Conservation (phyloP, 1,140 invertebrate species). For the Archegozetes longisetosus region DNA sequence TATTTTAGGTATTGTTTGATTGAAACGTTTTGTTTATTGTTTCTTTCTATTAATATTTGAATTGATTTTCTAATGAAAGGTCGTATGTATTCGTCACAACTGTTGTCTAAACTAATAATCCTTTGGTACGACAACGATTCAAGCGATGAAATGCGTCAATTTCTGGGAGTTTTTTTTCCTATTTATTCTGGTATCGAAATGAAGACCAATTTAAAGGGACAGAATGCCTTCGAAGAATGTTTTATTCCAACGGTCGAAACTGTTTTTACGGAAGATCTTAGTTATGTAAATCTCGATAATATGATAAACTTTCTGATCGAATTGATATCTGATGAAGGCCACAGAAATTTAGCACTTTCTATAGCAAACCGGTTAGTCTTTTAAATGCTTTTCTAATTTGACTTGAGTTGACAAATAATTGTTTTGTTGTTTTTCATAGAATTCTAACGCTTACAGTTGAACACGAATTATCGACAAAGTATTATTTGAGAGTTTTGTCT, state of each 20-base stretch:
- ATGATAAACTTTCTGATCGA: neutral
- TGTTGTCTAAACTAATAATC: constrained; percentile 3
- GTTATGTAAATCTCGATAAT: neutral
- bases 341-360: neutral
- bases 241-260: constrained; percentile 3
- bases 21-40: neutral
- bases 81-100: constrained; percentile 4
- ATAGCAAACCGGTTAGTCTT: neutral
- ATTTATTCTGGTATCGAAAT: neutral
- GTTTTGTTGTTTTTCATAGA: too few species aligned
- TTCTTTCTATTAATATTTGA: too few species aligned
- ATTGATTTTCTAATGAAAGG: neutral
- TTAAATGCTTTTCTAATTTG: too few species aligned
- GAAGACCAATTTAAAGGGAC: neutral
- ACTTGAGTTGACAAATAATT: too few species aligned
- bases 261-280: neutral
- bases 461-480: neutral
- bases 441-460: too few species aligned
- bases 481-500: neutral
- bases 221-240: constrained; percentile 7
- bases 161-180: constrained; percentile 10
- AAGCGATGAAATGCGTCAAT: neutral
- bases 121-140: constrained; percentile 6
- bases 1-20: neutral
- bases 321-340: neutral